A percentile compares a stretch with the other conserved stretches of the same genome.
Evolutionary conservation across 2,113 vertebrate species (phyloP).

Genomic region (Brevimyrus niger): DNA sequence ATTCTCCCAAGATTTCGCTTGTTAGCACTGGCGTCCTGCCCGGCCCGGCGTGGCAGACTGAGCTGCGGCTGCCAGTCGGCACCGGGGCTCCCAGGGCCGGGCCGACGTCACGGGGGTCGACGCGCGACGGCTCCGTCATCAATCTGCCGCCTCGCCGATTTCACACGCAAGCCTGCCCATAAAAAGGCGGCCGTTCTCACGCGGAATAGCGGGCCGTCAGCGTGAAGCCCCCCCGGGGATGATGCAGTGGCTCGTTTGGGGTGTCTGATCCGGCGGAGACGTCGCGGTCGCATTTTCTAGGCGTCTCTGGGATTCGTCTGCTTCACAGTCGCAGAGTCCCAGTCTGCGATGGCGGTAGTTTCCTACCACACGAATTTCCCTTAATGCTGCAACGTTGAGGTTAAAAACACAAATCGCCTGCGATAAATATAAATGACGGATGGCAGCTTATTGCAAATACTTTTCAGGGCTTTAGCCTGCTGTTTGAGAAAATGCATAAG

Average conservation of each 20-base stretch:
- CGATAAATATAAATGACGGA: neutral
- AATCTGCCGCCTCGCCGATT: neutral
- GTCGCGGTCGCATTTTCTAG: neutral
- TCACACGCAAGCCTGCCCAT: neutral
- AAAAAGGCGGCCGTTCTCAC: neutral
- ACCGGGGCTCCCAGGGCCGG: neutral
- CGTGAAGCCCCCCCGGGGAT: neutral
- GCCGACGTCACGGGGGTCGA: neutral
- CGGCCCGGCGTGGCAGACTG: neutral
- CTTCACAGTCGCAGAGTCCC: neutral
- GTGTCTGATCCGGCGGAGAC: neutral
- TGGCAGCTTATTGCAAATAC: neutral
- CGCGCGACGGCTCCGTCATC: neutral
- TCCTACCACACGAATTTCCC: neutral
- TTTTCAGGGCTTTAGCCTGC: neutral
- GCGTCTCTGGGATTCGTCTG: neutral
- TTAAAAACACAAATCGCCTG: neutral
- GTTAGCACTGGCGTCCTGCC: constrained; percentile 1
- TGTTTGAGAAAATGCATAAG: neutral
- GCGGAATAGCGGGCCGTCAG: neutral
- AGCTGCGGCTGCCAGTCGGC: neutral
- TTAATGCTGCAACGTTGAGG: neutral
- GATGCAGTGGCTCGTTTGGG: neutral
- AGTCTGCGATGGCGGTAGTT: neutral
- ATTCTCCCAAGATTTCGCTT: constrained; percentile 5